Conservation (phyloP, 2,113 vertebrate genomes). For the Ascaphus truei region DNA sequence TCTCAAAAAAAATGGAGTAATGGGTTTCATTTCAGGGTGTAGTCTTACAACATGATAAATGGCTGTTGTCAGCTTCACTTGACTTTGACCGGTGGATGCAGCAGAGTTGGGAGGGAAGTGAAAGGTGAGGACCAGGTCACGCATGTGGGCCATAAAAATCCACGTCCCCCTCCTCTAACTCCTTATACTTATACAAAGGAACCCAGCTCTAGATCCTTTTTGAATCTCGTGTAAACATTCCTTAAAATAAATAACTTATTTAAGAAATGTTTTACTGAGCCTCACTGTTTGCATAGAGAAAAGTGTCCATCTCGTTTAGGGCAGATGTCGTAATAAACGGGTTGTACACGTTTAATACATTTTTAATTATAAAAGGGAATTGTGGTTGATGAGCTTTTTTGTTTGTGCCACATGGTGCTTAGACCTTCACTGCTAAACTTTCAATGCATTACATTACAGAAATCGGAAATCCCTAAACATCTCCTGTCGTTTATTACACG, state of each 20-base stretch:
- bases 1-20: slow-evolving; percentile 45
- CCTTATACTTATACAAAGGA: background rate
- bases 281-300: too few species aligned
- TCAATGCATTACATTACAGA: too few species aligned
- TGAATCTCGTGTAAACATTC: background rate
- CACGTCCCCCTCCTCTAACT: background rate
- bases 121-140: slow-evolving; percentile 35
- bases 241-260: background rate
- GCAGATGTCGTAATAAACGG: too few species aligned
- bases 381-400: too few species aligned
- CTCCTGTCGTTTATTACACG: too few species aligned
- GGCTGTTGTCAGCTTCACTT: slow-evolving; percentile 56
- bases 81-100: slow-evolving; percentile 42
- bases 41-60: slow-evolving; percentile 53
- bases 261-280: background rate
- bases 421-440: too few species aligned
- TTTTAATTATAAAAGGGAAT: too few species aligned
- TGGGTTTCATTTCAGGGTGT: slow-evolving; percentile 61
- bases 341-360: too few species aligned
- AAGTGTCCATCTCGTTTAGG: too few species aligned
- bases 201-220: background rate
- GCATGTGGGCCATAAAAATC: slow-evolving; percentile 2
- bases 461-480: too few species aligned
- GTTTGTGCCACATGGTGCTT: too few species aligned
- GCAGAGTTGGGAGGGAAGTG: slow-evolving; percentile 31